These are phyloP conservation scores for Sympetrum striolatum DNA, from an alignment of 2,888 invertebrate genomes.

Conservation along the genomic window DNA sequence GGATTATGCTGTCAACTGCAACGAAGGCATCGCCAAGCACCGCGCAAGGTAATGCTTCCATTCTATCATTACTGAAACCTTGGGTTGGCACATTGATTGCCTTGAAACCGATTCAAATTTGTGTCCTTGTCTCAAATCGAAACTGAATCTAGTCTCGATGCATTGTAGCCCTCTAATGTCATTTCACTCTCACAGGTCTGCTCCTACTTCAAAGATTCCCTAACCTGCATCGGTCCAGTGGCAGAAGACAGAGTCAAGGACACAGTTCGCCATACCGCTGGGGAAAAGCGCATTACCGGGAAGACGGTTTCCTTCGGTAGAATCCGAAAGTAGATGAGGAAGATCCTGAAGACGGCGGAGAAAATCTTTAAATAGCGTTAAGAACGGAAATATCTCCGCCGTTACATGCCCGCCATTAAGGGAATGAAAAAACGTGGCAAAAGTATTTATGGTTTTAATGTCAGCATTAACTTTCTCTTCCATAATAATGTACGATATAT, in stretches of 20 bases:
- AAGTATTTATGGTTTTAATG: background rate
- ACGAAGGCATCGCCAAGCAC: conserved; percentile 82
- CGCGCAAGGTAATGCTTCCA: conserved; percentile 72
- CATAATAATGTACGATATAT: conserved; percentile 14
- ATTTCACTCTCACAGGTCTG: conserved; percentile 68
- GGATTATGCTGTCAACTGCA: conserved; percentile 89
- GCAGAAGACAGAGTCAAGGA: conserved; percentile 77
- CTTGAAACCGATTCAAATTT: too few relatives aligned
- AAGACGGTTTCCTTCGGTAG: conserved; percentile 34
- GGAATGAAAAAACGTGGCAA: background rate
- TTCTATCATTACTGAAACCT: too few relatives aligned
- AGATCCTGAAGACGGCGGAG: background rate
- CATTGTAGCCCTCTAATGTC: too few relatives aligned
- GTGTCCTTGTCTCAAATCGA: too few relatives aligned
- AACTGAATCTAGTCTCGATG: background rate
- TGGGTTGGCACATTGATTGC: too few relatives aligned
- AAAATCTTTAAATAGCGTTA: background rate
- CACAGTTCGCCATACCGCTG: conserved; percentile 78
- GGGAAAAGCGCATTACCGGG: conserved; percentile 77
- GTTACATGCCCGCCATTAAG: background rate
- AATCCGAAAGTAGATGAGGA: conserved; percentile 3
- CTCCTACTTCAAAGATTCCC: conserved; percentile 89
- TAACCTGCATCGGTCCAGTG: conserved; percentile 86
- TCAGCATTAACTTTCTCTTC: conserved; percentile 18
- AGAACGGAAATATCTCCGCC: background rate